A percentile compares a stretch with the other conserved stretches of the same genome.
These are phyloP conservation scores for Willisornis vidua DNA, from an alignment of 2,113 vertebrate species.

Conservation along the genomic window DNA sequence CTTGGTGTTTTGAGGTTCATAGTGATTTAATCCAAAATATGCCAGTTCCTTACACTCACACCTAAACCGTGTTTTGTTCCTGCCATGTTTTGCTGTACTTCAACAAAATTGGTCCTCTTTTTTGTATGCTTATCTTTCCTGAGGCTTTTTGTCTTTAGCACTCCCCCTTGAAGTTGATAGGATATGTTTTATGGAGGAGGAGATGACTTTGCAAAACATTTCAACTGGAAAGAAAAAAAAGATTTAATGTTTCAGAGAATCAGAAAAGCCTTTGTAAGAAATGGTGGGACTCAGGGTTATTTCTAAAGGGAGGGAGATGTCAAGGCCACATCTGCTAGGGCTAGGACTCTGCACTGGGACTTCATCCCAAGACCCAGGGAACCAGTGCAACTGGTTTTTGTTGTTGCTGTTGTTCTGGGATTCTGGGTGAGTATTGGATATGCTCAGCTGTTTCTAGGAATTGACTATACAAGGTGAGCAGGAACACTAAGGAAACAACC, in stretches of 20 bases:
- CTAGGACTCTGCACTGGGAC: neutral
- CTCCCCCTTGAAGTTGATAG: neutral
- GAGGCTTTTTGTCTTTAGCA: neutral
- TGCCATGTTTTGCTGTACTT: neutral
- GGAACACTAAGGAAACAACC: neutral
- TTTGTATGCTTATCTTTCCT: neutral
- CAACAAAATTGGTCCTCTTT: neutral
- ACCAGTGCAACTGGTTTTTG: neutral
- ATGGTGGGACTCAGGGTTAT: neutral
- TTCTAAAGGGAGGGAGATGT: neutral
- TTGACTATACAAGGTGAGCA: neutral
- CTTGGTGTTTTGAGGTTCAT: neutral
- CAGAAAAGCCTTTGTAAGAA: neutral
- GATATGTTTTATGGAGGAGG: neutral
- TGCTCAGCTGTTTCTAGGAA: neutral
- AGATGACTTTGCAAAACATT: neutral
- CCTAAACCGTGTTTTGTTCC: neutral
- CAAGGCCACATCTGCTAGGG: neutral
- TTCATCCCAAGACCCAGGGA: neutral
- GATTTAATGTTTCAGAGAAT: neutral
- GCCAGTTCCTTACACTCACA: neutral
- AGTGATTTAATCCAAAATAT: neutral
- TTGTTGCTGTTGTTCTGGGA: neutral
- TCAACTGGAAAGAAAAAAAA: neutral
- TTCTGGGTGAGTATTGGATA: neutral